Base-by-base conservation (phyloP, 2,888 invertebrate genomes). In the Trypoxylon attenuatum region DNA sequence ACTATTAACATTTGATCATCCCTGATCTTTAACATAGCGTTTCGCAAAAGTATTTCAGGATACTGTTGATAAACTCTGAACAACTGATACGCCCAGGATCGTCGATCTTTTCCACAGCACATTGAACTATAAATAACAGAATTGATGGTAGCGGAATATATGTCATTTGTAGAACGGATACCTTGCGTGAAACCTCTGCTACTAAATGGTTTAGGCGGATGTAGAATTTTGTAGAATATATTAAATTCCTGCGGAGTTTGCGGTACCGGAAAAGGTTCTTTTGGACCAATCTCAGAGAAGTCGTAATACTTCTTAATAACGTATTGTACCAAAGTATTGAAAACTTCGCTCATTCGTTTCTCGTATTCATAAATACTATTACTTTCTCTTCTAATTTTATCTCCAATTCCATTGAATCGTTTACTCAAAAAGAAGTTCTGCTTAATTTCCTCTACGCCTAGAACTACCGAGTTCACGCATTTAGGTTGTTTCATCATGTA, bases 21-120 rank as follows among this genome's bases (percentile, higher is more conserved):
- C 5, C 91, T 88, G 33, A 93, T 89, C 74, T 91, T 89, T 2
- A 87, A 84, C 77, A 93, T 90, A 0, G 92, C 91, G 0, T 88
- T 87, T 50, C 90, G 87, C 2, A 95, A 85, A 3, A 92, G 79
- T 21, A 88, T 87, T 69, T 94, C 94, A 0, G 92, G 90, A 84
- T 92, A 95, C 69, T 91, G 91, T 73, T 92, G 92, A 78, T 94
- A 94, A 13, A 94, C 90, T 78, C 91, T 90, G 75, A 92, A 93
- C 63, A 94, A 87, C 69, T 93, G 92, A 73, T 91, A 90, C 0
- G 91, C 90, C 84, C 91, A 91, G 0, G 90, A 89, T 0, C 90
- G 89, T 76, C 92, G 91, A 73, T 93, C 91, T 58, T 89, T 88
- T 39, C 88, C 87, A 76, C 90, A 90, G 59, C 90, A 90, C 78